These are phyloP conservation scores for Akabosia matsudoensis DNA, from an alignment of 1,140 invertebrate genomes.

Conservation along the genomic window DNA sequence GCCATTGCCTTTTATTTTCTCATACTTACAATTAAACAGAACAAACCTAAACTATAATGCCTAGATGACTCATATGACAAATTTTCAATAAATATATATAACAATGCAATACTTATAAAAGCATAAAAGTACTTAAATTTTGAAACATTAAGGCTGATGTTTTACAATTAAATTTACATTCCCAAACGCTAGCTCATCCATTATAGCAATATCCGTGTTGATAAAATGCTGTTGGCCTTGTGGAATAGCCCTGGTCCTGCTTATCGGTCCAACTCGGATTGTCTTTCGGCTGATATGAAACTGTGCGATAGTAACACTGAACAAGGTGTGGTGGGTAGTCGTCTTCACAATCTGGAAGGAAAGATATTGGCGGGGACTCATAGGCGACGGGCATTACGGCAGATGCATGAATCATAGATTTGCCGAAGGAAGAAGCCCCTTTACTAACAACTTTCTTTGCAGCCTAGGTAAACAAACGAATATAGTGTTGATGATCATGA, in stretches of 20 bases:
- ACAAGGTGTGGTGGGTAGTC: neutral
- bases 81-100: too few species aligned
- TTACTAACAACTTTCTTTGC: neutral
- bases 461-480: neutral
- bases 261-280: neutral
- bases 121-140: too few species aligned
- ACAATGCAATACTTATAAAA: too few species aligned
- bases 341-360: neutral
- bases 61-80: too few species aligned
- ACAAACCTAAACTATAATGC: too few species aligned
- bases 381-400: neutral
- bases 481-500: neutral
- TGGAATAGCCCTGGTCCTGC: neutral
- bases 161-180: neutral
- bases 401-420: neutral
- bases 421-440: neutral
- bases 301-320: neutral
- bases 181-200: too few species aligned
- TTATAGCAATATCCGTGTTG: neutral
- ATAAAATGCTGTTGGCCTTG: neutral
- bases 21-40: too few species aligned
- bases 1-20: too few species aligned
- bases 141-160: too few species aligned
- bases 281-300: neutral
- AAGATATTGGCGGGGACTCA: neutral